phyloP scores from a whole-genome alignment of 2,113 vertebrate species.

The Dicaeum eximium region DNA sequence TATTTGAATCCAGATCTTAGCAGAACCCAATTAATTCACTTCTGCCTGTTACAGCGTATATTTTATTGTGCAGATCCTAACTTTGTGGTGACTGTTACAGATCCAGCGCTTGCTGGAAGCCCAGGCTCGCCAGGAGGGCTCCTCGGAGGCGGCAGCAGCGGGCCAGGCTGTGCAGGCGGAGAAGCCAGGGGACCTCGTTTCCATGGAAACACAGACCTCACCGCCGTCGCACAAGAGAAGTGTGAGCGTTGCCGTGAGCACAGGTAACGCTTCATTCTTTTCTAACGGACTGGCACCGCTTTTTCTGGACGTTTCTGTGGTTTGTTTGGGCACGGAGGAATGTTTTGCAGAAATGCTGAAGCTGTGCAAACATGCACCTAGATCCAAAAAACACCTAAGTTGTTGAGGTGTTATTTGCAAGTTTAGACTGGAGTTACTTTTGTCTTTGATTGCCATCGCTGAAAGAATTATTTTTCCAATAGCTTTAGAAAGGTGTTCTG shows the following conservation, averaged over 20 bases:
- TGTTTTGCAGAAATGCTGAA: neutral
- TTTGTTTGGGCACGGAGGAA: neutral
- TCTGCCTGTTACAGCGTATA: neutral
- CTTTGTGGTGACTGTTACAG: constrained; percentile 57
- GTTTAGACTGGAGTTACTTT: neutral
- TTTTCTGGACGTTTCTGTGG: neutral
- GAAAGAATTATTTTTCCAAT: neutral
- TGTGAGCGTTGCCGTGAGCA: constrained; percentile 91
- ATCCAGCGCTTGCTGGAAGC: constrained; percentile 91
- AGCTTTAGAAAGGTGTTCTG: neutral
- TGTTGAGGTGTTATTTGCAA: neutral
- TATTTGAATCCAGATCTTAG: neutral
- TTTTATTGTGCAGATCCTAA: neutral
- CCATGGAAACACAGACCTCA: constrained; percentile 62
- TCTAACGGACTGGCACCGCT: neutral
- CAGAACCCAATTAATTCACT: neutral
- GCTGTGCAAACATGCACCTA: rapidly evolving
- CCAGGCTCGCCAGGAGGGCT: constrained; percentile 67
- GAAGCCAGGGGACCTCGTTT: constrained; percentile 55
- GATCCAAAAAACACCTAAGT: neutral
- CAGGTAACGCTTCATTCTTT: constrained; percentile 74
- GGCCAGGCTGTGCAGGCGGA: neutral
- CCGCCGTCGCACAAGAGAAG: constrained; percentile 49
- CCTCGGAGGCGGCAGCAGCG: neutral
- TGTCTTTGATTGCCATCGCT: neutral